Base-by-base conservation (phyloP, 2,888 invertebrate species). In the Caenorhabditis sp. region DNA sequence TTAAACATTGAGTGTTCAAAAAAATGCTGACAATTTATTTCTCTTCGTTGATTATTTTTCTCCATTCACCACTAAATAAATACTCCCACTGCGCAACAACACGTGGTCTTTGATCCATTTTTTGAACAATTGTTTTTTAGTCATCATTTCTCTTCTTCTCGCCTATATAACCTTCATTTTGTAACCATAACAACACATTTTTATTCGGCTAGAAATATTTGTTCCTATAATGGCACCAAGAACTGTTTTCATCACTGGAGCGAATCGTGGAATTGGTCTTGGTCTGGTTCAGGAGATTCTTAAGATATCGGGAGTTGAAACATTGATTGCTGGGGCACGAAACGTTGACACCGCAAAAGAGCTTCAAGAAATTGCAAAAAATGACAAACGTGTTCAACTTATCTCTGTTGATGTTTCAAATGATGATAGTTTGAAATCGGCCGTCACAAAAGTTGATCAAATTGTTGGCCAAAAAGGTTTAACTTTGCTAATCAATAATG, bases 251-350 rank as follows among this genome's bases (percentile, higher is more conserved):
- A 72, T 72, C 14, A 67, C 67, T 10, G 72, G 72, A 21, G 72
- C 72, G 1, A 72, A 72, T 51, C 67, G 72, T 21, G 72, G 72
- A 58, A 72, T 72, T 31, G 72, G 72, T 27, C 62, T 72, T 17
- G 67, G 72, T 26, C 54, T 72, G 19, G 65, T 72, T 27, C 19
- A 14, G 2, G 67, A 72, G 27, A 53, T 72, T 21, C 23, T 72
- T 36, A 67, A 65, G 37, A 17, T 23, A 21, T 8, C 64, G 12
- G 67, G 49, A 8, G 54, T 72, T 27, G 72, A 72, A 49, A 31
- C 24, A 4, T 8, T 72, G 23, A 62, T 65, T 21, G 72, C 67
- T 14, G 67, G 72, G n/a, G 67, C 64, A 1, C 59, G 72, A 64
- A 54, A 65, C 55, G 8, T 68, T 1, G 62, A 62, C 4, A 19